These are phyloP conservation scores for Eurytoma californica DNA, from an alignment of 2,888 invertebrate species.

Conservation along the genomic window DNA sequence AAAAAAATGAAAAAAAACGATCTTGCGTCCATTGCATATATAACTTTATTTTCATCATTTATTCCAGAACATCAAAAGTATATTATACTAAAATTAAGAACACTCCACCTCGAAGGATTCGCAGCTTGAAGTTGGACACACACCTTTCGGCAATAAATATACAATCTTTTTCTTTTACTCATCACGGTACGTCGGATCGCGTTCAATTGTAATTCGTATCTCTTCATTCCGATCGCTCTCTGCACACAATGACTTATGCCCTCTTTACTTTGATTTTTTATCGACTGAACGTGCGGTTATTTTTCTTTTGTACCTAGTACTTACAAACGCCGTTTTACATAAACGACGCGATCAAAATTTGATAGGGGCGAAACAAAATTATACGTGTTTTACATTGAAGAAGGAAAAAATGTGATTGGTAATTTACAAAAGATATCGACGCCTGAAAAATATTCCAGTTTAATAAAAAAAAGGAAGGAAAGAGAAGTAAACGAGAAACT, in stretches of 20 bases:
- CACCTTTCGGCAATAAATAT: slow-evolving; percentile 52
- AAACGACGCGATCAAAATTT: background rate
- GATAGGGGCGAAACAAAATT: background rate
- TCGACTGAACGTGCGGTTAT: slow-evolving; percentile 53
- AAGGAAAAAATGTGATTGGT: background rate
- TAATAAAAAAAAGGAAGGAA: slow-evolving; percentile 5
- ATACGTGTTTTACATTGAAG: slow-evolving; percentile 1
- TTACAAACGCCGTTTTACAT: background rate
- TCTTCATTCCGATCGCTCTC: slow-evolving; percentile 59
- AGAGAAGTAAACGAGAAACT: slow-evolving; percentile 7
- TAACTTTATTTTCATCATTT: slow-evolving; percentile 54
- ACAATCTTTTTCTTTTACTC: slow-evolving; percentile 45
- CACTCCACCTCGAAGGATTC: slow-evolving; percentile 55
- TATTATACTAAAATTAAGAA: slow-evolving; percentile 57
- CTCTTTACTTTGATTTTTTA: background rate
- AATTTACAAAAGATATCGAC: too few relatives aligned
- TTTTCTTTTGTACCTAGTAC: slow-evolving; percentile 54
- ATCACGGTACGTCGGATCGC: slow-evolving; percentile 13
- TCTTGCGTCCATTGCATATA: slow-evolving; percentile 53
- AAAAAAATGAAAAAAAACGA: slow-evolving; percentile 25
- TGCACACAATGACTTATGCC: slow-evolving; percentile 46
- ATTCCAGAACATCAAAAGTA: slow-evolving; percentile 58
- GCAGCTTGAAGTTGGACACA: slow-evolving; percentile 55
- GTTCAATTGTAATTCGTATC: slow-evolving; percentile 57
- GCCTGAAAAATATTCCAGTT: too few relatives aligned